phyloP scores from a whole-genome alignment of 2,797 vertebrate species.

The Sebastes itinus region DNA sequence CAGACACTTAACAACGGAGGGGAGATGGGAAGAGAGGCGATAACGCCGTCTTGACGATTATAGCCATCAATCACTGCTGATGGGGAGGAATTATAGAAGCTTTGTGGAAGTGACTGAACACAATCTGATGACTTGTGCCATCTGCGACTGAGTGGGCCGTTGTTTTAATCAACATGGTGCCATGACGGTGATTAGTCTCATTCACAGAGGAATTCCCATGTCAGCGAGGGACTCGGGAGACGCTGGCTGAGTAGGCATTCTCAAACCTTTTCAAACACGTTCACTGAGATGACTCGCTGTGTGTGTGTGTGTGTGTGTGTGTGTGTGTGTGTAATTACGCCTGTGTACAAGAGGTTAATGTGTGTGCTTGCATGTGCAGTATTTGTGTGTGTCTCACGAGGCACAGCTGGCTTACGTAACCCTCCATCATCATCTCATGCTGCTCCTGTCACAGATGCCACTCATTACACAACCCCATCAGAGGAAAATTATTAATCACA shows the following conservation, averaged over 20 bases:
- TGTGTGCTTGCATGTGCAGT: background rate
- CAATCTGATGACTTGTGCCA: conserved; percentile 73
- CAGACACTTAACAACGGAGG: conserved; percentile 61
- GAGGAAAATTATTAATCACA: conserved; percentile 61
- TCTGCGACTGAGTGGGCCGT: conserved; percentile 61
- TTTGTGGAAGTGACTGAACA: conserved; percentile 64
- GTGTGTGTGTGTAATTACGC: background rate
- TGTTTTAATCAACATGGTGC: conserved; percentile 73
- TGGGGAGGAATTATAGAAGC: conserved; percentile 58
- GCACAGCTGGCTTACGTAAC: conserved; percentile 62
- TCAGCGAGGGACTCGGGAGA: conserved; percentile 46
- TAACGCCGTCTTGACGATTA: conserved; percentile 55
- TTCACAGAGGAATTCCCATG: conserved; percentile 71
- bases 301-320: background rate
- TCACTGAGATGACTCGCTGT: conserved; percentile 17
- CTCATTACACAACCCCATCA: conserved; percentile 57
- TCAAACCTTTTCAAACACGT: conserved; percentile 14
- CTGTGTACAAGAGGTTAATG: conserved; percentile 13
- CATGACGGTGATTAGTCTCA: conserved; percentile 65
- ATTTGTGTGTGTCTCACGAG: background rate
- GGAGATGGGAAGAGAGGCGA: conserved; percentile 50
- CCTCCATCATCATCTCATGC: conserved; percentile 51
- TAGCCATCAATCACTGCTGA: conserved; percentile 69
- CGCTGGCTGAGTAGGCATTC: conserved; percentile 27
- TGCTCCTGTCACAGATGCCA: conserved; percentile 56